Conservation (phyloP, 2,888 invertebrate species). For the Psococerastis gibbosa region DNA sequence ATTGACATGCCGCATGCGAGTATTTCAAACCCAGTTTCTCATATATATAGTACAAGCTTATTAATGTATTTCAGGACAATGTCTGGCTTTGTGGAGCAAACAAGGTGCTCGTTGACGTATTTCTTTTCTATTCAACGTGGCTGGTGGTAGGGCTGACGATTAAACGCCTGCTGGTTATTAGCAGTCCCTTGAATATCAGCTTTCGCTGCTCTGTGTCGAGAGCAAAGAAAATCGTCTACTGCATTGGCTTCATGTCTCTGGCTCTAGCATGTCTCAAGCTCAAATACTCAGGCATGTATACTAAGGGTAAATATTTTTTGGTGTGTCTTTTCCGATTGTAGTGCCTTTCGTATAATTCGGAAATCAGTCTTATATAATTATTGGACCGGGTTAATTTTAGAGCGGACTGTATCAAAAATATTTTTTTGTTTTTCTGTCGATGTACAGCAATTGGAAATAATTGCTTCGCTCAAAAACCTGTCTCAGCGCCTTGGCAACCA, state of each 20-base stretch:
- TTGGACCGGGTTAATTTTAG: no score
- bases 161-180: conserved; percentile 11
- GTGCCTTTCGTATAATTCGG: no score
- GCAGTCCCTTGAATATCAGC: conserved; percentile 6
- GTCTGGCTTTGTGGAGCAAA: conserved; percentile 19
- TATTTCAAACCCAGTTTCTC: no score
- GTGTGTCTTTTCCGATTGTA: no score
- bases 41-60: no score
- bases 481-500: no score
- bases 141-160: conserved; percentile 24
- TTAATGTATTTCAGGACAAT: conserved; percentile 15
- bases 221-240: not conserved
- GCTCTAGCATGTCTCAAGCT: conserved; percentile 4
- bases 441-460: no score
- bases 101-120: conserved; percentile 20
- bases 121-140: conserved; percentile 26
- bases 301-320: not conserved
- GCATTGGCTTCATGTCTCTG: not conserved
- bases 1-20: no score
- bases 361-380: no score
- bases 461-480: no score
- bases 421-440: no score
- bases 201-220: conserved; percentile 1
- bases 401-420: conserved; percentile 3
- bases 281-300: conserved; percentile 7